A percentile compares a stretch with the other conserved stretches of the same genome.
Evolutionary conservation across 2,797 vertebrate species (phyloP).

Genomic region (Champsocephalus gunnari): DNA sequence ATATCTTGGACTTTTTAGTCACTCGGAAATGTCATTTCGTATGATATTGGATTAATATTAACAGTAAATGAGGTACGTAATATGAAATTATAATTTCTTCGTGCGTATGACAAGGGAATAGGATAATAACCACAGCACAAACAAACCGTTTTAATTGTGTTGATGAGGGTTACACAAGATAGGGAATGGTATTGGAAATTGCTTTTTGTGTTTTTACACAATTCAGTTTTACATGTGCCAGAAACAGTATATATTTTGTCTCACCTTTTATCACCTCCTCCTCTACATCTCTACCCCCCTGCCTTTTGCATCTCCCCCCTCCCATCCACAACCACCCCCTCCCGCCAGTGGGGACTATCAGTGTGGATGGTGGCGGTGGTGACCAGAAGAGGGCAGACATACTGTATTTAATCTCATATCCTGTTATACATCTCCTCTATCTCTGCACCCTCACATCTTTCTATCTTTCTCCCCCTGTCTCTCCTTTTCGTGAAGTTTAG

Average conservation of each 20-base stretch:
- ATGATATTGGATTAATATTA: conserved; percentile 80
- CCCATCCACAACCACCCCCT: conserved; percentile 3
- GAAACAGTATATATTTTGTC: conserved; percentile 1
- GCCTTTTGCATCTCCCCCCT: conserved; percentile 5
- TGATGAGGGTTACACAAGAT: conserved; percentile 47
- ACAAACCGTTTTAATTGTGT: conserved; percentile 67
- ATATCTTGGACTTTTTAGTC: conserved; percentile 75
- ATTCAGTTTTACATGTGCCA: conserved; percentile 1
- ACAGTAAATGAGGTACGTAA: conserved; percentile 73
- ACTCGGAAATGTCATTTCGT: conserved; percentile 74
- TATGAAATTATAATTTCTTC: conserved; percentile 71
- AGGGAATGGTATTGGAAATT: conserved; percentile 40
- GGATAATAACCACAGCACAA: conserved; percentile 60
- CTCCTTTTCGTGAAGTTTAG: conserved; percentile 36
- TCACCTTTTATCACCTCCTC: conserved; percentile 26
- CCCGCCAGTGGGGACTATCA: conserved; percentile 47
- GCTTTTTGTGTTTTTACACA: conserved; percentile 28
- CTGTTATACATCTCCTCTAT: conserved; percentile 63
- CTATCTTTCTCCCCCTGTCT: conserved; percentile 11
- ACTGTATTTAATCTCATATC: conserved; percentile 86
- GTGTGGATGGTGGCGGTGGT: conserved; percentile 68
- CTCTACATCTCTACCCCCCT: conserved; percentile 4
- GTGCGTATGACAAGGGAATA: conserved; percentile 56
- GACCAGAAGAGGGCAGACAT: conserved; percentile 92
- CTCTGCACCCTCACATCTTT: conserved; percentile 8